Evolutionary conservation across 2,113 vertebrate species (phyloP).

Genomic region (Tupaia chinensis): DNA sequence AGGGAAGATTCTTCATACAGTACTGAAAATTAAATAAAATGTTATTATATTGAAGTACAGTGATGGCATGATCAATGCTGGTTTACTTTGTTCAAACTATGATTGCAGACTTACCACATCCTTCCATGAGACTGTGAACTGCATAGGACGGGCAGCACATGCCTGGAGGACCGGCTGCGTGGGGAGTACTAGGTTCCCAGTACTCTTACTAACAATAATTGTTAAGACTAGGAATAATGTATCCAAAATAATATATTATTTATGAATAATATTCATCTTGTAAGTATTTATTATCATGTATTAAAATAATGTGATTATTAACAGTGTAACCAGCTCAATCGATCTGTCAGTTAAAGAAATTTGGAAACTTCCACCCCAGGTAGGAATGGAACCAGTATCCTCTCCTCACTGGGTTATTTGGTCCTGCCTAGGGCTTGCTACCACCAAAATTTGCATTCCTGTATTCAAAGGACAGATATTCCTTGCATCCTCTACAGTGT

Average conservation of each 20-base stretch:
- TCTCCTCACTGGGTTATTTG: neutral
- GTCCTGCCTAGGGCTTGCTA: neutral
- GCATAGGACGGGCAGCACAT: neutral
- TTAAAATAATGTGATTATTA: conserved; percentile 1
- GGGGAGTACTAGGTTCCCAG: neutral
- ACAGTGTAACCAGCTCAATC: conserved; percentile 18
- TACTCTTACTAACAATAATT: conserved; percentile 15
- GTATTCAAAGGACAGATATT: conserved; percentile 11
- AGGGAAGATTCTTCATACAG: neutral
- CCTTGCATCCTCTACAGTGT: neutral
- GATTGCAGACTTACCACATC: neutral
- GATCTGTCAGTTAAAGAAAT: neutral
- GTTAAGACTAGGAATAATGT: conserved; percentile 24
- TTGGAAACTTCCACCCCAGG: neutral
- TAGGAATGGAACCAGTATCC: neutral
- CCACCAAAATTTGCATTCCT: neutral
- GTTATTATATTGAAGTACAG: neutral
- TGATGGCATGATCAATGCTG: neutral
- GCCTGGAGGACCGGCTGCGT: neutral
- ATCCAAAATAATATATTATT: conserved; percentile 6
- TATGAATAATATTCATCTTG: neutral
- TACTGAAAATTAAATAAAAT: neutral
- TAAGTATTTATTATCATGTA: neutral
- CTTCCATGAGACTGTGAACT: neutral
- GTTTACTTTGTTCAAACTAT: neutral